Evolutionary conservation across 1,140 invertebrate species (phyloP).

Genomic region (Berghia stephanieae): DNA sequence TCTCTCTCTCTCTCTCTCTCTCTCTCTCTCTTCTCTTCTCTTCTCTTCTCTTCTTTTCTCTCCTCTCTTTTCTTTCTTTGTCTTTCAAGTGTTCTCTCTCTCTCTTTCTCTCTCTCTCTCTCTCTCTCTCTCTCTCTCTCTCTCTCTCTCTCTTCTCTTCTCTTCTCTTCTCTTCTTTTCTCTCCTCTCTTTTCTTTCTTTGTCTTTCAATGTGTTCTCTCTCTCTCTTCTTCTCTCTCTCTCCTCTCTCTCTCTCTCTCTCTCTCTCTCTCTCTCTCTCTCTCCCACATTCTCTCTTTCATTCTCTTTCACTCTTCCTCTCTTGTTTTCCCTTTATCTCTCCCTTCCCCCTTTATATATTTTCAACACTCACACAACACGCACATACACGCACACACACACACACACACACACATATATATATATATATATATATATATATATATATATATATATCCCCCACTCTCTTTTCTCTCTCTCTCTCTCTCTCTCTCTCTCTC

Average conservation of each 20-base stretch:
- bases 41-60: neutral
- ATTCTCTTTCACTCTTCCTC: neutral
- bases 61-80: neutral
- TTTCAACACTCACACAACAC: neutral
- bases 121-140: neutral
- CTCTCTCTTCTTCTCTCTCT: slow-evolving; percentile 21
- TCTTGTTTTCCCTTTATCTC: neutral
- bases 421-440: too few species aligned
- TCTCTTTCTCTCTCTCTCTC: slow-evolving; percentile 10
- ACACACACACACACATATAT: too few species aligned
- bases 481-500: slow-evolving; percentile 3
- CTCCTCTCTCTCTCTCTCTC: neutral
- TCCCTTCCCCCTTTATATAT: neutral
- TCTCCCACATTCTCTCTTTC: neutral
- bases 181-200: slow-evolving; percentile 13
- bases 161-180: neutral
- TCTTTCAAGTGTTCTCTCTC: neutral
- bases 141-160: neutral
- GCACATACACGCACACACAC: too few species aligned
- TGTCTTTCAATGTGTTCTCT: slow-evolving; percentile 20
- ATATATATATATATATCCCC: too few species aligned
- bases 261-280: neutral
- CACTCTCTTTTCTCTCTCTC: neutral
- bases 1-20: neutral
- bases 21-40: neutral